A percentile compares a stretch with the other conserved stretches of the same genome.
Evolutionary conservation across 2,113 vertebrate species (phyloP).

Genomic region (Lophotis ruficrista): DNA sequence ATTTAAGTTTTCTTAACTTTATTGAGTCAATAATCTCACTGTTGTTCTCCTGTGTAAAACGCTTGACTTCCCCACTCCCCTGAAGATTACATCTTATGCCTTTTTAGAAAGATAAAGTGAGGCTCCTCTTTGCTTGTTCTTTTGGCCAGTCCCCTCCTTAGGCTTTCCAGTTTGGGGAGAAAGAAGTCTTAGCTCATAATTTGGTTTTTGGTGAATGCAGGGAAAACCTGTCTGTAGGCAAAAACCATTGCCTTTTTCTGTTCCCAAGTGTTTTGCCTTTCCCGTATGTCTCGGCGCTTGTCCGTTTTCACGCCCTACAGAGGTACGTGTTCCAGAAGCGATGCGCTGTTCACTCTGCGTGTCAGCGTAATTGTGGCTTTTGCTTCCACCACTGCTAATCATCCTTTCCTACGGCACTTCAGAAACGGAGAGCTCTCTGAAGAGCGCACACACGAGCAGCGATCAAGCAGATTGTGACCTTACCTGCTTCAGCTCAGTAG

Average conservation of each 20-base stretch:
- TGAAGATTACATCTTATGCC: neutral
- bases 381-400: neutral
- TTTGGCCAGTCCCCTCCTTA: neutral
- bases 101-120: neutral
- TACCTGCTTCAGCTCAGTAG: neutral
- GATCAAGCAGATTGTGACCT: neutral
- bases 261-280: neutral
- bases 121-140: neutral
- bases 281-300: accelerated
- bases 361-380: neutral
- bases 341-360: neutral
- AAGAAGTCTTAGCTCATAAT: neutral
- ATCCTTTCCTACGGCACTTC: neutral
- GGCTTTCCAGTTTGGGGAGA: neutral
- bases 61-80: neutral
- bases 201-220: neutral
- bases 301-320: neutral
- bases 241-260: neutral
- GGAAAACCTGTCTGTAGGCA: neutral
- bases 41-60: neutral
- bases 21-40: neutral
- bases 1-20: neutral
- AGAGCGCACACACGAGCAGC: neutral
- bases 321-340: neutral
- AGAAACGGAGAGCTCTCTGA: neutral